Conservation (phyloP, 2,888 invertebrate genomes). For the Synergus gifuensis region DNA sequence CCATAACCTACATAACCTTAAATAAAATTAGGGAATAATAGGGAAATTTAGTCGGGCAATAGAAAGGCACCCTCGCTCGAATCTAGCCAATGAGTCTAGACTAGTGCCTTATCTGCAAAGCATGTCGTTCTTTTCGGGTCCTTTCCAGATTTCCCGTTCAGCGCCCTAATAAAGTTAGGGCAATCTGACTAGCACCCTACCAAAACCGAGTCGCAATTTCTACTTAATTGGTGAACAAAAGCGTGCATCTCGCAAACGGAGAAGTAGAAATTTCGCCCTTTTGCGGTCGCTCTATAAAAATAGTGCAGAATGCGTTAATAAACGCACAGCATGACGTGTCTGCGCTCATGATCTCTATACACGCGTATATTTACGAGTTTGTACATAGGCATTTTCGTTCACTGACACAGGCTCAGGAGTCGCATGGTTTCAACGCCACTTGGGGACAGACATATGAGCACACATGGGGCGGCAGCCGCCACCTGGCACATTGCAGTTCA, state of each 20-base stretch:
- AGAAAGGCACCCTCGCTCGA: too few relatives aligned
- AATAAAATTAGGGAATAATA: too few relatives aligned
- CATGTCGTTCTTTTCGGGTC: too few relatives aligned
- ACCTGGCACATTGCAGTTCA: slow-evolving; percentile 71
- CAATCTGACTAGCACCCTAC: too few relatives aligned
- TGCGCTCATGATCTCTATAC: slow-evolving; percentile 47
- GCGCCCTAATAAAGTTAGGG: too few relatives aligned
- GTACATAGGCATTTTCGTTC: slow-evolving; percentile 20
- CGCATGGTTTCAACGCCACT: slow-evolving; percentile 36
- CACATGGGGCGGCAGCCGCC: slow-evolving; percentile 72
- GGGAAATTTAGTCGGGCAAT: too few relatives aligned
- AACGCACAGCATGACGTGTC: slow-evolving; percentile 58
- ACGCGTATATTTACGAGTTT: slow-evolving; percentile 37
- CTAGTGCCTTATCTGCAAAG: too few relatives aligned
- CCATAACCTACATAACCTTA: too few relatives aligned
- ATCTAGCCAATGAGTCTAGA: too few relatives aligned
- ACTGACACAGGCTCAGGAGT: slow-evolving; percentile 1
- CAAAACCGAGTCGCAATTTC: too few relatives aligned
- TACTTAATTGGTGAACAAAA: slow-evolving; percentile 19
- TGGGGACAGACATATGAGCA: slow-evolving; percentile 61
- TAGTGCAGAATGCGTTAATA: slow-evolving; percentile 25
- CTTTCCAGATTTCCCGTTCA: too few relatives aligned
- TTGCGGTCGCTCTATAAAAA: slow-evolving; percentile 35
- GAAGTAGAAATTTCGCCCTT: slow-evolving; percentile 21
- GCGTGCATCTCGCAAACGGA: not conserved